Evolutionary conservation across 2,797 vertebrate genomes (phyloP).

Genomic region (Pachyuromys duprasi): DNA sequence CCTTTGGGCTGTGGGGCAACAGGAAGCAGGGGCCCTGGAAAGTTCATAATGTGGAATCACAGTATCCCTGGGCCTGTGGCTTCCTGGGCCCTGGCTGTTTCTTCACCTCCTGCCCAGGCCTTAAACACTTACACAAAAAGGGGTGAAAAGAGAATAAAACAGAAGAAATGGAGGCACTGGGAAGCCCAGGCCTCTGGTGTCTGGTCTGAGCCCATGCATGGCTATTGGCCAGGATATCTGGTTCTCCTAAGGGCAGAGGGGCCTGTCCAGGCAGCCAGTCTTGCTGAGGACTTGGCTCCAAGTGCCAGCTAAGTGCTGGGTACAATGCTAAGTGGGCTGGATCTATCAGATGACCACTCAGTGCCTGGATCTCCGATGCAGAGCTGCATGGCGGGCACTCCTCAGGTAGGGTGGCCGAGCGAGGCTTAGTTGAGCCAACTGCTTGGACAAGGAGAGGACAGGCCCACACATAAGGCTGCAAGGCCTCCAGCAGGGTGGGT

Average conservation of each 20-base stretch:
- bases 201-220: not conserved
- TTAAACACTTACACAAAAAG: conserved; percentile 23
- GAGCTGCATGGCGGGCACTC: not conserved
- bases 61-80: not conserved
- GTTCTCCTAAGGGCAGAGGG: not conserved
- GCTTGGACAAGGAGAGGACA: not conserved
- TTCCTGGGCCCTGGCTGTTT: not conserved
- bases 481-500: not conserved
- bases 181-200: not conserved
- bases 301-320: not conserved
- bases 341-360: not conserved
- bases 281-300: not conserved
- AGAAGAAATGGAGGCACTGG: not conserved
- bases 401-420: not conserved
- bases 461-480: accelerated
- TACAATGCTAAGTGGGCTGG: no score
- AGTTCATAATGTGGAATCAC: not conserved
- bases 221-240: not conserved
- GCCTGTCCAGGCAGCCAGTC: not conserved
- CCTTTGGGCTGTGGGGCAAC: accelerated
- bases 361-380: not conserved
- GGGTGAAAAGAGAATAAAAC: not conserved
- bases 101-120: conserved; percentile 26
- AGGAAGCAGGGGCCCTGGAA: not conserved
- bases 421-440: not conserved